These are phyloP conservation scores for Latheticus oryzae DNA, from an alignment of 2,888 invertebrate genomes.

Conservation along the genomic window DNA sequence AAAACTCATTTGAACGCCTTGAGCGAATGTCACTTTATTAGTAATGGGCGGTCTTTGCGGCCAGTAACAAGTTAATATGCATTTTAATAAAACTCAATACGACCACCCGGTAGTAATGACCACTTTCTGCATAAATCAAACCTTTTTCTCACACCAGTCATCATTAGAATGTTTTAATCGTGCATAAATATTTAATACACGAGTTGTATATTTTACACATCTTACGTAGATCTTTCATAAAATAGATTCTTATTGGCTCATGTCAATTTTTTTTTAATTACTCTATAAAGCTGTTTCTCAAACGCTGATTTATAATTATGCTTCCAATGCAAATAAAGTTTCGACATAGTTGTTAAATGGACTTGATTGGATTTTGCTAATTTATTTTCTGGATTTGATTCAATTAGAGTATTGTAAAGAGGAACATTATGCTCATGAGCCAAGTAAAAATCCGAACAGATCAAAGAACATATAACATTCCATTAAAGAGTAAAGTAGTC, in stretches of 20 bases:
- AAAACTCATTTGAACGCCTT: conserved; percentile 50
- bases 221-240: no score
- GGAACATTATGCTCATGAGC: no score
- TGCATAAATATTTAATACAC: conserved; percentile 53
- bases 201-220: no score
- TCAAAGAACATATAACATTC: conserved; percentile 20
- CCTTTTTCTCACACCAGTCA: conserved; percentile 63
- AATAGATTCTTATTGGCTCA: no score
- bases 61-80: conserved; percentile 66
- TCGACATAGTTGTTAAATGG: no score
- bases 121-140: conserved; percentile 64
- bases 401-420: no score
- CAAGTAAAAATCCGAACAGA: conserved; percentile 11
- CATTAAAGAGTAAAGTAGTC: conserved; percentile 18
- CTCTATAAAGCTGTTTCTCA: no score
- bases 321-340: no score
- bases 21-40: conserved; percentile 65
- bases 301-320: no score
- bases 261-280: no score
- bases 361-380: no score
- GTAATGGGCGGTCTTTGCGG: conserved; percentile 63
- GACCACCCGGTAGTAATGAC: conserved; percentile 66
- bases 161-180: conserved; percentile 59
- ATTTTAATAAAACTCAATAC: conserved; percentile 65
- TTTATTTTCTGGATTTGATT: no score